Evolutionary conservation across 2,113 vertebrate genomes (phyloP).

Genomic region (Psilopogon haemacephalus): DNA sequence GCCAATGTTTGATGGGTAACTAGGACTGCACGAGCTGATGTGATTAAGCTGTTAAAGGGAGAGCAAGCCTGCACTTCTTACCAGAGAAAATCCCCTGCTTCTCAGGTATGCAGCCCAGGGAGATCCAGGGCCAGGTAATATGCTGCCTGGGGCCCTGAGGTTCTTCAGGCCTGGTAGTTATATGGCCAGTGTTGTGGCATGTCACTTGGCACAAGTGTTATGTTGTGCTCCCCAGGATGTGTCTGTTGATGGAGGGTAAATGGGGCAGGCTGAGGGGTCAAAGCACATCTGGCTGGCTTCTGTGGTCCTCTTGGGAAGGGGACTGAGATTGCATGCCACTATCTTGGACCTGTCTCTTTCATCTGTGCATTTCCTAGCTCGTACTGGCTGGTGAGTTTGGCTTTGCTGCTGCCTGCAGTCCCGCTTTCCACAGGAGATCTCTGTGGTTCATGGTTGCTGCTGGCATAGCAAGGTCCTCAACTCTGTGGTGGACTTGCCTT

Average conservation of each 20-base stretch:
- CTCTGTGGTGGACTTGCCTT: neutral
- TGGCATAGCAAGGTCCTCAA: neutral
- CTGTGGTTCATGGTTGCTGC: accelerated
- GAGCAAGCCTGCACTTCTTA: conserved; percentile 32
- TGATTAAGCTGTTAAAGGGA: conserved; percentile 37
- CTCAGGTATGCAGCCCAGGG: conserved; percentile 54
- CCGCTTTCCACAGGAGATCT: neutral
- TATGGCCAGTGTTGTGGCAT: neutral
- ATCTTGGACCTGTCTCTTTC: neutral
- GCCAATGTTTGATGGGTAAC: conserved; percentile 37
- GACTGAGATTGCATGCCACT: neutral
- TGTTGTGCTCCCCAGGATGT: neutral
- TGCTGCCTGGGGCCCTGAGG: neutral
- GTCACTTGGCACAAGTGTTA: neutral
- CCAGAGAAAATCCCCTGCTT: conserved; percentile 38
- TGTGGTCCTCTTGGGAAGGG: neutral
- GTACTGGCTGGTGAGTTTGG: neutral
- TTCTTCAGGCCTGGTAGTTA: neutral
- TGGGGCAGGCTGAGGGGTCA: neutral
- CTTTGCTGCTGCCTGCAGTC: neutral
- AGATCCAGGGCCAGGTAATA: neutral
- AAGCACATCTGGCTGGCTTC: neutral
- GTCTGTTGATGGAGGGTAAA: neutral
- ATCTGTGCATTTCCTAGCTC: neutral
- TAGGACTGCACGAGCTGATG: conserved; percentile 44